Conservation (phyloP, 2,113 vertebrate genomes). For the Mystacornis crossleyi region DNA sequence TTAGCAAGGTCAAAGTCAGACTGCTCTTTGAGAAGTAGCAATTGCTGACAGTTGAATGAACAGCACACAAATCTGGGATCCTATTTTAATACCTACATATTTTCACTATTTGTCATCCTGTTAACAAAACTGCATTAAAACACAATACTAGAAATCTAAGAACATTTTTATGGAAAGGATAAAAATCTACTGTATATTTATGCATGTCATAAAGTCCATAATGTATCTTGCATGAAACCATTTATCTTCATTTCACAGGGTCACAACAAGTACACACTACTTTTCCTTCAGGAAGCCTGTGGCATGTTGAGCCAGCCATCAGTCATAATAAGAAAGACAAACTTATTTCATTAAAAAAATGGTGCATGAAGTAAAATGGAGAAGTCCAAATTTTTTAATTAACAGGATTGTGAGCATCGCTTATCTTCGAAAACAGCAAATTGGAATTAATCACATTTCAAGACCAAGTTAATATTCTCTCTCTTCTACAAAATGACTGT, state of each 20-base stretch:
- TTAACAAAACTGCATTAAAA: conserved; percentile 68
- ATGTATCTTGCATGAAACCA: conserved; percentile 66
- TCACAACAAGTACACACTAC: conserved; percentile 67
- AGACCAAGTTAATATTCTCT: conserved; percentile 59
- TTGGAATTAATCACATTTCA: conserved; percentile 67
- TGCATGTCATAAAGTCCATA: conserved; percentile 63
- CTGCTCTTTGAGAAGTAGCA: conserved; percentile 25
- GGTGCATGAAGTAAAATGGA: conserved; percentile 46
- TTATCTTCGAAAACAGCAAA: conserved; percentile 66
- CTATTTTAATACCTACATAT: conserved; percentile 44
- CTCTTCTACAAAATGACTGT: conserved; percentile 38
- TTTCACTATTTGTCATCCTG: conserved; percentile 52
- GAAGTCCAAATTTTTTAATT: conserved; percentile 56
- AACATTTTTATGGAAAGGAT: conserved; percentile 52
- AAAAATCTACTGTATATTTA: conserved; percentile 58
- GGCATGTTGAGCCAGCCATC: conserved; percentile 13
- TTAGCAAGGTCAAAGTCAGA: conserved; percentile 55
- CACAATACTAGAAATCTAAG: conserved; percentile 52
- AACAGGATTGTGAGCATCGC: conserved; percentile 24
- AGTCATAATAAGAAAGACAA: conserved; percentile 57
- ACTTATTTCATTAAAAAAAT: conserved; percentile 63
- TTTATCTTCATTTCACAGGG: conserved; percentile 71
- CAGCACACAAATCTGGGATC: conserved; percentile 18
- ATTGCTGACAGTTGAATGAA: conserved; percentile 45
- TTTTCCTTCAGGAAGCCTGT: conserved; percentile 66